Conservation (phyloP, 2,113 vertebrate species). For the Gallinago jamesoni region DNA sequence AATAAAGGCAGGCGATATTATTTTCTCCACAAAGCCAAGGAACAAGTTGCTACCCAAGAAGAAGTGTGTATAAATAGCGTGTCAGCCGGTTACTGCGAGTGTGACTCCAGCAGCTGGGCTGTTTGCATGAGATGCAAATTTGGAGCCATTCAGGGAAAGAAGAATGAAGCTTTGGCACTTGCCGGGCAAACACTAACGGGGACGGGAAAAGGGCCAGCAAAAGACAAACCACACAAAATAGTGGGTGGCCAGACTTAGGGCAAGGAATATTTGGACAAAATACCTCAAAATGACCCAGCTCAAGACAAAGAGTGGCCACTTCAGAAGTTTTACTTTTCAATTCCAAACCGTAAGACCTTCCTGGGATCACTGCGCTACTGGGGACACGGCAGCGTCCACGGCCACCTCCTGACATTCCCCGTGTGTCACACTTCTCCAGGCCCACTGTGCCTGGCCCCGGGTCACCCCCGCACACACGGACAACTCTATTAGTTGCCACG, state of each 20-base stretch:
- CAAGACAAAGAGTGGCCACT: slow-evolving; percentile 5
- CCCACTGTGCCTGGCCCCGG: not conserved
- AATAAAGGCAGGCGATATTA: slow-evolving; percentile 26
- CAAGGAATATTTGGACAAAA: slow-evolving; percentile 44
- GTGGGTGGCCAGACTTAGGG: slow-evolving; percentile 50
- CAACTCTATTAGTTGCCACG: not conserved
- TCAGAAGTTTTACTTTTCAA: slow-evolving; percentile 23
- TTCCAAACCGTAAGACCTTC: not conserved
- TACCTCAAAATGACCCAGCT: slow-evolving; percentile 33
- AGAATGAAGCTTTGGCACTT: slow-evolving; percentile 71
- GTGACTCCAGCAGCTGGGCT: slow-evolving; percentile 73
- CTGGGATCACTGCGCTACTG: not conserved
- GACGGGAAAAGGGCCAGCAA: slow-evolving; percentile 69
- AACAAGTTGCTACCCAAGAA: slow-evolving; percentile 53
- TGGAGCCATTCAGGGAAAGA: slow-evolving; percentile 58
- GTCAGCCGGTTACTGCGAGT: slow-evolving; percentile 66
- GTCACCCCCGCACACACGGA: not conserved
- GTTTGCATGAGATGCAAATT: slow-evolving; percentile 76
- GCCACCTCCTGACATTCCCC: not conserved
- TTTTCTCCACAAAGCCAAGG: slow-evolving; percentile 19
- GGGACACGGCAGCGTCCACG: not conserved
- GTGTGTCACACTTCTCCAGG: not conserved
- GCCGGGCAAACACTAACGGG: slow-evolving; percentile 59
- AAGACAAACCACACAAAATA: slow-evolving; percentile 64
- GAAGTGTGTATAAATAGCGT: slow-evolving; percentile 65